Percentiles rank a stretch among this genome's conserved stretches.
These are phyloP conservation scores for Hylyphantes graminicola DNA, from an alignment of 1,140 invertebrate species.

Conservation along the genomic window DNA sequence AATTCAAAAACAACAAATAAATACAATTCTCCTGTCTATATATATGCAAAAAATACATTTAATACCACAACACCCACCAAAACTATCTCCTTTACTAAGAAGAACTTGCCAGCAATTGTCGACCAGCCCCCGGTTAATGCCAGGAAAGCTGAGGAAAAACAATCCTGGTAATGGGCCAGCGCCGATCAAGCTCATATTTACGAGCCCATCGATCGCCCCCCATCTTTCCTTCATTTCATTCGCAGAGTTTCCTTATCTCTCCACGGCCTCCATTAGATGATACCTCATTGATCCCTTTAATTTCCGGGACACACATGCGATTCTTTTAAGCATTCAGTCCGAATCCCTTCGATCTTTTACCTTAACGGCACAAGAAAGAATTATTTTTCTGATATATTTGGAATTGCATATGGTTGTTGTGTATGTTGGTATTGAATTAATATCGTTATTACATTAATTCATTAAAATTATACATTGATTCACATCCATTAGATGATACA, in stretches of 20 bases:
- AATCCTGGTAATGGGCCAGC: slow-evolving; percentile 58
- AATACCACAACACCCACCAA: too few relatives aligned
- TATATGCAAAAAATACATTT: too few relatives aligned
- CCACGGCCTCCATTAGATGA: slow-evolving; percentile 59
- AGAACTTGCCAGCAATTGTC: slow-evolving; percentile 47
- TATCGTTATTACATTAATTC: too few relatives aligned
- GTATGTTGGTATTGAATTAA: too few relatives aligned
- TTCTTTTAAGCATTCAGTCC: slow-evolving; percentile 53
- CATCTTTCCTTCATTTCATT: slow-evolving; percentile 59
- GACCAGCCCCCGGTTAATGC: slow-evolving; percentile 57
- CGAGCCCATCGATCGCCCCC: slow-evolving; percentile 56
- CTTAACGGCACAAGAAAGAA: slow-evolving; percentile 5
- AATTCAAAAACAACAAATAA: too few relatives aligned
- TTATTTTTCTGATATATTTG: too few relatives aligned
- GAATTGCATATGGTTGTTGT: too few relatives aligned
- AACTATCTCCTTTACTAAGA: too few relatives aligned
- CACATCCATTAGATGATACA: slow-evolving; percentile 58
- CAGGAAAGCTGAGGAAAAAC: slow-evolving; percentile 58
- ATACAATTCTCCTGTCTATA: too few relatives aligned
- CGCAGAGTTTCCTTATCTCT: slow-evolving; percentile 36
- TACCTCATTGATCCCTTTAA: slow-evolving; percentile 61
- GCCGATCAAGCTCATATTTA: slow-evolving; percentile 60
- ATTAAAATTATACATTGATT: not conserved
- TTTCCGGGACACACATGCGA: slow-evolving; percentile 60
- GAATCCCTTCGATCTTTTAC: slow-evolving; percentile 31